These are phyloP conservation scores for Riparia riparia DNA, from an alignment of 2,113 vertebrate species.

Conservation along the genomic window DNA sequence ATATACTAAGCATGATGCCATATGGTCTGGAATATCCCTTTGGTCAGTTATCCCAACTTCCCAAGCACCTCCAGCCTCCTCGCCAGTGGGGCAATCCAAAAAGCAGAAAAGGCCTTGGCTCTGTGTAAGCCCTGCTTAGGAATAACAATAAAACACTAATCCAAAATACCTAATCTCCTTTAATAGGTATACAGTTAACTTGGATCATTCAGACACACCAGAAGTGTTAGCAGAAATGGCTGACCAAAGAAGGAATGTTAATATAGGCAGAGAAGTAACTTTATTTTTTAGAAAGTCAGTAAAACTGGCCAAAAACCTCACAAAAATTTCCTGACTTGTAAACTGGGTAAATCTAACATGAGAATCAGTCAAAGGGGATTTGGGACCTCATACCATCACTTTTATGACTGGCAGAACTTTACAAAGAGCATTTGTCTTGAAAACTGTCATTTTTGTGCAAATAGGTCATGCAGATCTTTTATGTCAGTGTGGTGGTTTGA, in stretches of 20 bases:
- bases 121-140: neutral
- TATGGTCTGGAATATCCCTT: neutral
- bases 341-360: neutral
- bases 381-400: neutral
- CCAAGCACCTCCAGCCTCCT: neutral
- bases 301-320: neutral
- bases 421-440: neutral
- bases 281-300: neutral
- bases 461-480: neutral
- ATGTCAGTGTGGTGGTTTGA: neutral
- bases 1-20: neutral
- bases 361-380: neutral
- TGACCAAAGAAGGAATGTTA: neutral
- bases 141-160: neutral
- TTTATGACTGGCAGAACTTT: neutral
- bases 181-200: neutral
- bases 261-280: neutral
- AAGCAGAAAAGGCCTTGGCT: neutral
- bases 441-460: neutral
- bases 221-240: neutral
- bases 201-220: neutral
- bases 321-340: neutral
- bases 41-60: neutral
- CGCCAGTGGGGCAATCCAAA: neutral
- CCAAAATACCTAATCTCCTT: neutral